Base-by-base conservation (phyloP, 2,888 invertebrate species). In the Clostera curtula region DNA sequence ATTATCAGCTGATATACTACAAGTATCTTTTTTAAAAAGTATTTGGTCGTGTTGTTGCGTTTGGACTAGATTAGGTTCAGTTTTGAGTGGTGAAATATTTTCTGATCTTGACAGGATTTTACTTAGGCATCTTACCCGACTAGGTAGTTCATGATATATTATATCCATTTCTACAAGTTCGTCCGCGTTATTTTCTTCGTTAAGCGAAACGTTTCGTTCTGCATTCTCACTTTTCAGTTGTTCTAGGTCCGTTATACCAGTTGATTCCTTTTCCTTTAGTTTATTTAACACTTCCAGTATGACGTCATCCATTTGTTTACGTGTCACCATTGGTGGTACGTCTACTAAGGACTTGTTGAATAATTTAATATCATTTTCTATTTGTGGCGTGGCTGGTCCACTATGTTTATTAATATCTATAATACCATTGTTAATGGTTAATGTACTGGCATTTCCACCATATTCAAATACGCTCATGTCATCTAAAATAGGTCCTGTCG, bases 261-360 rank as follows among this genome's bases (percentile, higher is more conserved):
- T 45, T 1, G 41, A 39, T 29, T 53, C 55, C 12, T 24, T 40
- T 16, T 42, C 42, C 7, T 46, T 40, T 3, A 37, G 34, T 27
- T 46, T 55, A 2, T 23, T 29, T 8, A 58, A 29, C 2, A 62
- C 56, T 14, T 41, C 55, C 31, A 41, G 25, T 21, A 49, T 49
- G 15, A 65, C 29, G 19, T 32, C 34, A 15, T 51, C 43, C 49
- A 65, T 61, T 42, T 60, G 55, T 18, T 46, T 47, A 9, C 34
- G 35, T 13, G 36, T 21, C 4, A 48, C 29, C 8, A 35, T n/a
- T n/a, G n/a, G 10, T 2, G 41, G 36, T 19, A 31, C 28, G 12
- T 28, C 22, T 1, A 33, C 14, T 5, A 23, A 2, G 13, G 47
- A 36, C 17, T 29, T 42, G 21, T 32, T 49, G 2, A 30, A 36